phyloP scores from a whole-genome alignment of 2,888 invertebrate genomes.

The Endotricha flammealis region DNA sequence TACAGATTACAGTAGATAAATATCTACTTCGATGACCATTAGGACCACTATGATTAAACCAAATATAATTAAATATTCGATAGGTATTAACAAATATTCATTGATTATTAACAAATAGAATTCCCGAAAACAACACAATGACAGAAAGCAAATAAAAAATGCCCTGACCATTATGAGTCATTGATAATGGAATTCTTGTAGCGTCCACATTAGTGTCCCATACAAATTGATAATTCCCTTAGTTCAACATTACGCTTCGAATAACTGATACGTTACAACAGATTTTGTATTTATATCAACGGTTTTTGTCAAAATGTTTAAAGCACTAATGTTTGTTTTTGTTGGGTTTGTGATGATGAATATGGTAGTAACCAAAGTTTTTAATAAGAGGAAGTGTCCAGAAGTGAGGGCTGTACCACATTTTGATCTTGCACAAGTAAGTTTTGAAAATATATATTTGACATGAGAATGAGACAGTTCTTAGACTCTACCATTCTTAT shows the following conservation, averaged over 20 bases:
- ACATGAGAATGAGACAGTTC: neutral
- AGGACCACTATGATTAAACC: too few relatives aligned
- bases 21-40: too few relatives aligned
- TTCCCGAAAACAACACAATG: neutral
- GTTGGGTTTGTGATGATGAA: conserved; percentile 31
- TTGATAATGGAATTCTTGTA: conserved; percentile 65
- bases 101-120: too few relatives aligned
- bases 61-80: too few relatives aligned
- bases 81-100: too few relatives aligned
- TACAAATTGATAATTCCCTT: conserved; percentile 64
- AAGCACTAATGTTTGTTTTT: conserved; percentile 30
- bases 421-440: conserved; percentile 86
- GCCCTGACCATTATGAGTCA: conserved; percentile 36
- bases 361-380: conserved; percentile 43
- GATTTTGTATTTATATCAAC: too few relatives aligned
- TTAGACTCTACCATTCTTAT: too few relatives aligned
- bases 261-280: conserved; percentile 44
- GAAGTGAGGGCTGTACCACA: conserved; percentile 88
- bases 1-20: too few relatives aligned
- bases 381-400: conserved; percentile 85
- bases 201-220: conserved; percentile 66
- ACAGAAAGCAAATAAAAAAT: conserved; percentile 5
- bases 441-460: conserved; percentile 15
- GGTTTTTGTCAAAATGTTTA: conserved; percentile 17
- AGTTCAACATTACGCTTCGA: conserved; percentile 50